Evolutionary conservation across 2,113 vertebrate genomes (phyloP).

Genomic region (Tautogolabrus adspersus): DNA sequence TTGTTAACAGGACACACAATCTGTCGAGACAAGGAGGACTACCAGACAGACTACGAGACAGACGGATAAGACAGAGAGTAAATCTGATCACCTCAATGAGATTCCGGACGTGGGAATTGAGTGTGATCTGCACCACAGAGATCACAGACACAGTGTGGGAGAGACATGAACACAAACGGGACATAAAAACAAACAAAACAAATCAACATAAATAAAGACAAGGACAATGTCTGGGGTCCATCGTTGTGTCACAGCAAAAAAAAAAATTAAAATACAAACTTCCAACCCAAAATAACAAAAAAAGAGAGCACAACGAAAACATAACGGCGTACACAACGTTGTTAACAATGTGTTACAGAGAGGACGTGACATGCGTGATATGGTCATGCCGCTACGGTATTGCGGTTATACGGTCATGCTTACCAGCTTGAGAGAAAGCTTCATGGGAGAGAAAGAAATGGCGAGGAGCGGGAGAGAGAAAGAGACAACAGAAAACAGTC

Average conservation of each 20-base stretch:
- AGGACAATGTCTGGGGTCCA: constrained; percentile 54
- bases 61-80: constrained; percentile 70
- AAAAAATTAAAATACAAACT: constrained; percentile 30
- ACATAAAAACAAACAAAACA: constrained; percentile 67
- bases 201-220: constrained; percentile 78
- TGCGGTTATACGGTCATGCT: constrained; percentile 87
- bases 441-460: constrained; percentile 83
- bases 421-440: constrained; percentile 99
- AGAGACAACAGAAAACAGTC: constrained; percentile 77
- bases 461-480: constrained; percentile 67
- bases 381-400: constrained; percentile 72
- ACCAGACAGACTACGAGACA: constrained; percentile 60
- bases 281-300: constrained; percentile 13
- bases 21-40: constrained; percentile 47
- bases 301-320: constrained; percentile 35
- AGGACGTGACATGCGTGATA: constrained; percentile 84
- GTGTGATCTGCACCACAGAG: constrained; percentile 86
- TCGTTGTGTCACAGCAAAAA: constrained; percentile 59
- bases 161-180: constrained; percentile 70
- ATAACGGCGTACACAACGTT: constrained; percentile 49
- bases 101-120: constrained; percentile 88
- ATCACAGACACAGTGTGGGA: constrained; percentile 67
- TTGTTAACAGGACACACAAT: constrained; percentile 42
- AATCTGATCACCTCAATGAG: constrained; percentile 89
- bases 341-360: constrained; percentile 75